Percentiles rank a stretch among this genome's conserved stretches.
phyloP scores from a whole-genome alignment of 2,888 invertebrate species.

The Parascotia fuliginaria region DNA sequence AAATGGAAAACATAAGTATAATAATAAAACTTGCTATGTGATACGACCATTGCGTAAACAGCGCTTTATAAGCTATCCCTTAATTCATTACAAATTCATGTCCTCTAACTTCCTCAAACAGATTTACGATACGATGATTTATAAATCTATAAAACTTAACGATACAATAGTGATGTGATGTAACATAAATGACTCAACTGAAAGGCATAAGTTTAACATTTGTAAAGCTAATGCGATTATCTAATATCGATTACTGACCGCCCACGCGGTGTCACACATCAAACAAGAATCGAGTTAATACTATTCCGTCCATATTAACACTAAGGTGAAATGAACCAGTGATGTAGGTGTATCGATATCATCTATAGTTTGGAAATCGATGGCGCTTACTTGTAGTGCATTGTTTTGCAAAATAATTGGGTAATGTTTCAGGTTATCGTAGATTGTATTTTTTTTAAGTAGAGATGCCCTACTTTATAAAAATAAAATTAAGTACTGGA shows the following conservation, averaged over 20 bases:
- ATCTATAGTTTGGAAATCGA: constrained; percentile 54
- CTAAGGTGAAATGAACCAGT: constrained; percentile 46
- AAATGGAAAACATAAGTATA: too few species aligned
- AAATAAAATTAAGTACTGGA: not conserved
- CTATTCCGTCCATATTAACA: constrained; percentile 42
- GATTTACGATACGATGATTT: constrained; percentile 13
- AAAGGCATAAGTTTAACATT: constrained; percentile 65
- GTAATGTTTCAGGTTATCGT: constrained; percentile 27
- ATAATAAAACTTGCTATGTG: too few species aligned
- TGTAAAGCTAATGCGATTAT: constrained; percentile 76
- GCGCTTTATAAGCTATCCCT: not conserved
- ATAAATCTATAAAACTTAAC: constrained; percentile 19
- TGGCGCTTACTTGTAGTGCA: constrained; percentile 49
- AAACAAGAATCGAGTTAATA: constrained; percentile 38
- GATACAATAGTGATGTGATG: constrained; percentile 42
- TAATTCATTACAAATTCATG: not conserved
- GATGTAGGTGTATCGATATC: constrained; percentile 59
- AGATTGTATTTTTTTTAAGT: constrained; percentile 1
- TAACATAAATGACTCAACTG: constrained; percentile 66
- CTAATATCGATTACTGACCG: constrained; percentile 75
- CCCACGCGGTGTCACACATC: constrained; percentile 72
- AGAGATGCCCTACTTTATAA: not conserved
- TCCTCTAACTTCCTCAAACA: not conserved
- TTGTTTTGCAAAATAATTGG: constrained; percentile 50
- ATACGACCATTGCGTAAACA: too few species aligned